phyloP scores from a whole-genome alignment of 2,113 vertebrate species.

The Pholis gunnellus region DNA sequence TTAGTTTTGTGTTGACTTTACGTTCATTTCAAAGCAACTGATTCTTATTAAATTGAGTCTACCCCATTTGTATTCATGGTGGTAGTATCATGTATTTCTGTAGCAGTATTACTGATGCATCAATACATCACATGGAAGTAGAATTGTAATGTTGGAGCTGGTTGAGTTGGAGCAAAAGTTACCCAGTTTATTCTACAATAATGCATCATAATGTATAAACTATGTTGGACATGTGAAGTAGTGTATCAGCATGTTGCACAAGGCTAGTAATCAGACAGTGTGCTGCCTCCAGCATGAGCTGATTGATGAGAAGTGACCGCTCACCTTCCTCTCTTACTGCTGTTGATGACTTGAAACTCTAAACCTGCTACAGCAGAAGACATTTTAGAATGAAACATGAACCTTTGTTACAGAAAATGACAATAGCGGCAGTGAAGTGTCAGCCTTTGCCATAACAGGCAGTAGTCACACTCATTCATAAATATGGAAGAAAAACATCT shows the following conservation, averaged over 20 bases:
- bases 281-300: too few relatives aligned
- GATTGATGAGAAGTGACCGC: not conserved
- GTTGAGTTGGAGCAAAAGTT: not conserved
- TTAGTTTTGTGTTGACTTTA: not conserved
- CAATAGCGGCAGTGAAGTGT: too few relatives aligned
- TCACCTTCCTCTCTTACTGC: not conserved
- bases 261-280: too few relatives aligned
- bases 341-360: not conserved
- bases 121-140: not conserved
- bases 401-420: too few relatives aligned
- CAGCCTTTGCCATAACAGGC: too few relatives aligned
- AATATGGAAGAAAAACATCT: not conserved
- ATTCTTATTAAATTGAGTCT: not conserved
- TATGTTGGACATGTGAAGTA: too few relatives aligned
- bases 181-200: too few relatives aligned
- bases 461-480: not conserved
- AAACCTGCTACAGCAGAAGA: too few relatives aligned
- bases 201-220: too few relatives aligned
- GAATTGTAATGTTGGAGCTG: not conserved
- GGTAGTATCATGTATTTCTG: not conserved
- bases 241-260: not conserved
- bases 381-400: too few relatives aligned
- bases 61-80: not conserved
- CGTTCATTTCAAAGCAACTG: not conserved
- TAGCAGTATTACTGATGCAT: not conserved